phyloP scores from a whole-genome alignment of 2,797 vertebrate genomes.

The Antrozous pallidus region DNA sequence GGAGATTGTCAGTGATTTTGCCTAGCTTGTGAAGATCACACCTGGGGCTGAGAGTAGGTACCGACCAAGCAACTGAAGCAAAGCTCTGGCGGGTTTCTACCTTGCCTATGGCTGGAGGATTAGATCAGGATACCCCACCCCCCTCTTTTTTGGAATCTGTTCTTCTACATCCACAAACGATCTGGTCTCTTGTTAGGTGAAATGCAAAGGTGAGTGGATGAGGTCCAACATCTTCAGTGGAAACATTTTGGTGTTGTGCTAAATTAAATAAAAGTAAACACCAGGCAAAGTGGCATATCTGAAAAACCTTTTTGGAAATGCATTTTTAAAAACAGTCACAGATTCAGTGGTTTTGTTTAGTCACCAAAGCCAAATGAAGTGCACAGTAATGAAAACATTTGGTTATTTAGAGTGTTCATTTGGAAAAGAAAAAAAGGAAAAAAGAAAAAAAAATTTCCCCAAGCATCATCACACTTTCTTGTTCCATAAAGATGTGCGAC shows the following conservation, averaged over 20 bases:
- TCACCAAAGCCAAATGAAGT: conserved; percentile 13
- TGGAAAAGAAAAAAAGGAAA: not conserved
- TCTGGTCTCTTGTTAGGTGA: not conserved
- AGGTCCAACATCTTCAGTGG: not conserved
- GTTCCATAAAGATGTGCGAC: not conserved
- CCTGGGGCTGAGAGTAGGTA: not conserved
- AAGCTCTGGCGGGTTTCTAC: not conserved
- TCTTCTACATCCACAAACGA: not conserved
- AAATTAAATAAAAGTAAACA: conserved; percentile 3
- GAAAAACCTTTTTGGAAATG: conserved; percentile 26
- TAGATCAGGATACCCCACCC: not conserved
- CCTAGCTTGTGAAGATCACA: not conserved
- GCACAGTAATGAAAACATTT: conserved; percentile 1
- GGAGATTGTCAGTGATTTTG: not conserved
- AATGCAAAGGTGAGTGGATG: too few species aligned
- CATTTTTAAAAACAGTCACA: not conserved
- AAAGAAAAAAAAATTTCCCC: not conserved
- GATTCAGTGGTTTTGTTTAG: conserved; percentile 5
- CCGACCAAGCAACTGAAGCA: not conserved
- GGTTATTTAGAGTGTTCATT: conserved; percentile 34
- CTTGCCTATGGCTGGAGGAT: not conserved
- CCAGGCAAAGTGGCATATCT: not conserved
- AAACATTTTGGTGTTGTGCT: not conserved
- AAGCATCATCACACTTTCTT: not conserved
- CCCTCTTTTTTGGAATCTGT: not conserved